Evolutionary conservation across 2,113 vertebrate species (phyloP).

Genomic region (Camelus bactrianus): DNA sequence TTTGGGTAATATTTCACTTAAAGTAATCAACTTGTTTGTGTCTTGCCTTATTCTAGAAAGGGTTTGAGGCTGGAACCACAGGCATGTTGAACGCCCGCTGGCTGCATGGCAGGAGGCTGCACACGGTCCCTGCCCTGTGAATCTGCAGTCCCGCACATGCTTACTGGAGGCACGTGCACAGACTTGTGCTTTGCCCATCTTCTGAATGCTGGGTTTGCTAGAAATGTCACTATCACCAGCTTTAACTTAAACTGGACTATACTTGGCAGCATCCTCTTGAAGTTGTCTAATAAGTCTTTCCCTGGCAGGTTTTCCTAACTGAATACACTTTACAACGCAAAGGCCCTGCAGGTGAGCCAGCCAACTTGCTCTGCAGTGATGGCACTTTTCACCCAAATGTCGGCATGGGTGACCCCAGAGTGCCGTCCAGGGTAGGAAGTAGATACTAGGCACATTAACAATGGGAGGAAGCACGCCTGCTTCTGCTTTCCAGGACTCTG

Average conservation of each 20-base stretch:
- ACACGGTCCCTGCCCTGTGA: background rate
- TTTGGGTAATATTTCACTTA: background rate
- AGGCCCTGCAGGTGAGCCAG: background rate
- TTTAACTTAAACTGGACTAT: background rate
- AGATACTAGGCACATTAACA: background rate
- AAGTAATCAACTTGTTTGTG: background rate
- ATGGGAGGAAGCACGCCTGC: background rate
- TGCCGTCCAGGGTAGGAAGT: background rate
- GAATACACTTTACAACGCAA: background rate
- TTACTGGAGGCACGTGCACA: too few species aligned
- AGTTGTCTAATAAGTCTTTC: background rate
- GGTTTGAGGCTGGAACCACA: background rate
- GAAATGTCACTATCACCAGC: background rate
- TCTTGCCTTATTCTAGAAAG: background rate
- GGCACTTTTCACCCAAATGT: background rate
- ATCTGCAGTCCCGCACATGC: too few species aligned
- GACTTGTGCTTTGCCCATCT: background rate
- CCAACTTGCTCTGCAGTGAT: background rate
- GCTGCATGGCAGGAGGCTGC: background rate
- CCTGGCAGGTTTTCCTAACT: background rate
- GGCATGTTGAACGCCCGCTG: fast-evolving
- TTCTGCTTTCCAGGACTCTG: constrained; percentile 24
- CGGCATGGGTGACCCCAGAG: background rate
- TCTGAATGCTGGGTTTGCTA: background rate
- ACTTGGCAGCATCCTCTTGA: background rate